Evolutionary conservation across 2,888 invertebrate species (phyloP).

Genomic region (Psylliodes chrysocephalus): DNA sequence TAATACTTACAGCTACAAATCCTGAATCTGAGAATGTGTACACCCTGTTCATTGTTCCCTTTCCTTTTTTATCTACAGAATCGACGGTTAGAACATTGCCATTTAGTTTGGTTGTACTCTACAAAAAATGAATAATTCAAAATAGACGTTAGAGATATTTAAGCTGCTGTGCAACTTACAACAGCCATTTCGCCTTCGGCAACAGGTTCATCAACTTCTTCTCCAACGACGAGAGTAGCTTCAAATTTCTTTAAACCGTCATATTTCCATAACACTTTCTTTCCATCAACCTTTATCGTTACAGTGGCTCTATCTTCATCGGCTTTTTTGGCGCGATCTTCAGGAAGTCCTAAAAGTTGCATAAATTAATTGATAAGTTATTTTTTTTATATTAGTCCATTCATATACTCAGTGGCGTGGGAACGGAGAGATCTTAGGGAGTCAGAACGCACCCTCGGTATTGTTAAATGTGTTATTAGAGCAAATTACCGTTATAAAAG

Average conservation of each 20-base stretch:
- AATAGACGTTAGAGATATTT: not conserved
- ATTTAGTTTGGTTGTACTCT: slow-evolving; percentile 41
- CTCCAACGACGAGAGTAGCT: slow-evolving; percentile 37
- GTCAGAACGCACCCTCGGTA: no score
- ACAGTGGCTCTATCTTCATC: slow-evolving; percentile 32
- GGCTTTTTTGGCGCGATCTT: slow-evolving; percentile 44
- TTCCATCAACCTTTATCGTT: slow-evolving; percentile 44
- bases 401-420: no score
- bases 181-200: slow-evolving; percentile 39
- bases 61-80: slow-evolving; percentile 34
- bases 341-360: slow-evolving; percentile 41
- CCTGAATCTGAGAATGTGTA: slow-evolving; percentile 5
- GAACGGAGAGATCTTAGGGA: no score
- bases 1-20: slow-evolving; percentile 6
- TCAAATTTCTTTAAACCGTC: slow-evolving; percentile 29
- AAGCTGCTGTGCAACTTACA: slow-evolving; percentile 21
- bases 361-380: no score
- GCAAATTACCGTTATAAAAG: no score
- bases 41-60: slow-evolving; percentile 30
- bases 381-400: no score
- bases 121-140: not conserved
- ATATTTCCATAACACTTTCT: slow-evolving; percentile 41
- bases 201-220: slow-evolving; percentile 46
- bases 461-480: no score
- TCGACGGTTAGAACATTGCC: slow-evolving; percentile 36